Evolutionary conservation across 2,888 invertebrate species (phyloP), one percentile per base, ranked within the genome.

Genomic region (Augochlorella aurata): DNA sequence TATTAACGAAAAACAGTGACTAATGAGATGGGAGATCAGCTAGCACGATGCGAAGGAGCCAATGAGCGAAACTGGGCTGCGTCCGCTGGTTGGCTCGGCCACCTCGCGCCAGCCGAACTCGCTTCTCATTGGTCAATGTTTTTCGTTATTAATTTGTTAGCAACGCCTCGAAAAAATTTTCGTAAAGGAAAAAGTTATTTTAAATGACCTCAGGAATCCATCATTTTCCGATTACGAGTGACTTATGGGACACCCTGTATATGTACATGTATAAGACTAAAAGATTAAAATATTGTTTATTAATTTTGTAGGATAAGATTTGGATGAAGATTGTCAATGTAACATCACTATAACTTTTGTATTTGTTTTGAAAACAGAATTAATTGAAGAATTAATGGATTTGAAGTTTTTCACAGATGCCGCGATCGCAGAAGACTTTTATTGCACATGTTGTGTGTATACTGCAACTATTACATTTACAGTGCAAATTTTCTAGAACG

Each of bases 401-500:
- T 44, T 7, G 12, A 65, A 65, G 44, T 65, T 44, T 44, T 21
- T 5, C 2, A 61, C 29, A 24, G 16, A 61, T 29, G 9, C n/a
- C 54, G 50, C n/a, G 52, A 52, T 50, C 9, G 1, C 50, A 18
- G 18, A 50, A 18, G 8, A 18, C 18, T 52, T n/a, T n/a, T n/a
- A 16, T 8, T 7, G 2, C 58, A 29, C 16, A 29, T 58, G 21
- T 29, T 58, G 24, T 29, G 58, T 24, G 24, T 24, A 7, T 24
- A 16, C 58, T 8, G 24, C 16, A 24, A 38, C 38, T 38, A 4
- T 7, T 38, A 38, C 58, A 68, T 49, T 74, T 66, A 45, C 12
- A 38, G 44, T 68, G 70, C 21, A 44, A 0, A 14, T 71, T 63
- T 29, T 67, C 73, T 71, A 65, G 82, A 82, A 82, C 38, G 21